A percentile compares a stretch with the other conserved stretches of the same genome.
These are phyloP conservation scores for Mormoops blainvillei DNA, from an alignment of 2,113 vertebrate species.

Conservation along the genomic window DNA sequence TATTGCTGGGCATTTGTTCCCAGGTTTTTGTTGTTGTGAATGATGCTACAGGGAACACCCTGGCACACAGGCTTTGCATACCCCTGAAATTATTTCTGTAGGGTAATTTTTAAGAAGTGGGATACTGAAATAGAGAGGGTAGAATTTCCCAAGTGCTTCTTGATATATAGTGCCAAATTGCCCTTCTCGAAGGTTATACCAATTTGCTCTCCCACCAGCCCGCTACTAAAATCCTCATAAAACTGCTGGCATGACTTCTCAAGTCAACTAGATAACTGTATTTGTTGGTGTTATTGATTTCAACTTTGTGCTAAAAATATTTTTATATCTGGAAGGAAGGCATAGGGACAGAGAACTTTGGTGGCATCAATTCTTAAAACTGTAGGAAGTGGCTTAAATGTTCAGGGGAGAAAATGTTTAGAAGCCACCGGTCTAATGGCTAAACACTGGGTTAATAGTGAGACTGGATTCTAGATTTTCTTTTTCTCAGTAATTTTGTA, in stretches of 20 bases:
- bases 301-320: conserved; percentile 71
- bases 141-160: background rate
- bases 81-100: conserved; percentile 12
- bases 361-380: conserved; percentile 20
- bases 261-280: conserved; percentile 49
- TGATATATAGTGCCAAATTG: conserved; percentile 11
- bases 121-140: conserved; percentile 6
- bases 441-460: background rate
- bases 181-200: conserved; percentile 62
- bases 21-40: background rate
- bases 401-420: background rate
- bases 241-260: conserved; percentile 58
- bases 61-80: background rate
- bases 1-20: background rate
- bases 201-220: conserved; percentile 49
- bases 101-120: conserved; percentile 16
- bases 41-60: background rate
- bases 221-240: conserved; percentile 42
- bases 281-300: conserved; percentile 68
- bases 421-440: background rate
- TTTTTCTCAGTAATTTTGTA: background rate
- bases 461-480: background rate
- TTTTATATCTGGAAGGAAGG: conserved; percentile 46
- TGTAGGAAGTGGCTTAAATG: background rate
- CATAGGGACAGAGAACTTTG: conserved; percentile 26